Evolutionary conservation across 1,140 invertebrate species (phyloP), one percentile per base, ranked within the genome.

Genomic region (Tetramorium alpestre): DNA sequence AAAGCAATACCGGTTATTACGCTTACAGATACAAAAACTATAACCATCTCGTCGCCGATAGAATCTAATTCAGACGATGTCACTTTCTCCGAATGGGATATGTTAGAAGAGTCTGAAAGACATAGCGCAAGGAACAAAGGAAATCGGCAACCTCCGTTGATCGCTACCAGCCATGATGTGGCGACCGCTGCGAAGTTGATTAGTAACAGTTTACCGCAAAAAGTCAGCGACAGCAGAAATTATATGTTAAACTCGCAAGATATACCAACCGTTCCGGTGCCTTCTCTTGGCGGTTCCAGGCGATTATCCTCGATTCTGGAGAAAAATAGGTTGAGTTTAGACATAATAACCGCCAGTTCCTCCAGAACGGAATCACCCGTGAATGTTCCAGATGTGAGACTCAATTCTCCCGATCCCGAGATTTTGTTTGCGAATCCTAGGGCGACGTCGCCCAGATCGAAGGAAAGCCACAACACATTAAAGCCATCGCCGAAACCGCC

Each of bases 201-300:
- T 6, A 85, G 88, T 2, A 91, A 89, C 7, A 91, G 60, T 25
- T 65, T 91, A 7, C 49, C 89, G 0, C 81, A 85, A 22, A 91
- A 65, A 51, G n/a, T 85, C 3, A 87, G 81, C 13, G 87, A 91
- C 0, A 88, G 72, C 2, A 91, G 85, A 44, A 4, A 25, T 47
- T 81, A 91, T 62, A 0, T 65, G 28, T 28, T 76, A 0, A 44
- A 73, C 3, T 65, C 91, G 41, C 77, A 92, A 11, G 73, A 92
- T 2, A 89, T 94, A 78, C 87, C 93, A 0, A 94, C 92, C 0
- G 78, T 94, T 13, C 90, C 92, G 28, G 91, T 92, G 3, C 91
- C 93, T 6, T 88, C 89, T 0, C 41, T 93, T 4, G 91, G 90
- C 0, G 89, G 92, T 62, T 94, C 92, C 0, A 90, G 93, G 7